Evolutionary conservation across 2,888 invertebrate species (phyloP).

Genomic region (Leptinotarsa rubiginosa): DNA sequence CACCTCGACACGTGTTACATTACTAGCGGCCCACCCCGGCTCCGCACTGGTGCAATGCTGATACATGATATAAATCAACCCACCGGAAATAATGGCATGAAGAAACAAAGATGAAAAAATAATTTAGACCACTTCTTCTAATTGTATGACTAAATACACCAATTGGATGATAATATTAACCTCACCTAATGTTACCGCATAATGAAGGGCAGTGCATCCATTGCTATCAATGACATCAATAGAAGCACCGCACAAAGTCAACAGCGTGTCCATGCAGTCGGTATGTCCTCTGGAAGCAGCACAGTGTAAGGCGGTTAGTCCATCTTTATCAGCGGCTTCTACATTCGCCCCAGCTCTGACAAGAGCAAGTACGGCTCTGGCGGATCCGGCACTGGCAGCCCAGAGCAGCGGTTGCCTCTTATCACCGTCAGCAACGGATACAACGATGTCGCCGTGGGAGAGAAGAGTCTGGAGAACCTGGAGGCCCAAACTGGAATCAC

Average conservation of each 20-base stretch:
- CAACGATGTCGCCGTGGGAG: constrained; percentile 80
- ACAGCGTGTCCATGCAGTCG: constrained; percentile 88
- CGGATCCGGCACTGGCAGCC: constrained; percentile 97
- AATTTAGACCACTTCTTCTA: too few relatives aligned
- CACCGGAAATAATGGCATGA: too few relatives aligned
- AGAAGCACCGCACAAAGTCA: constrained; percentile 88
- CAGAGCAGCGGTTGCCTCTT: constrained; percentile 94
- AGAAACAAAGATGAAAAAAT: too few relatives aligned
- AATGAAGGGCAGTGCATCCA: constrained; percentile 96
- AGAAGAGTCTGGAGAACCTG: constrained; percentile 85
- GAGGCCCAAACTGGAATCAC: constrained; percentile 74
- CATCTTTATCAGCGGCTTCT: constrained; percentile 73
- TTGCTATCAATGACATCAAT: constrained; percentile 92
- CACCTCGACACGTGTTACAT: too few relatives aligned
- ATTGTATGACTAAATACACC: too few relatives aligned
- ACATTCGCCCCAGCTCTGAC: constrained; percentile 65
- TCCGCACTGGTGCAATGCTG: too few relatives aligned
- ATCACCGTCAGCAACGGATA: constrained; percentile 91
- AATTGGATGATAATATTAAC: too few relatives aligned
- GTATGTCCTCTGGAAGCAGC: constrained; percentile 96
- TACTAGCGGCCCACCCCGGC: too few relatives aligned
- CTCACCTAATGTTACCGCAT: constrained; percentile 85
- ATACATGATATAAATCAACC: too few relatives aligned
- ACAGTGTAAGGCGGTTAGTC: constrained; percentile 95
- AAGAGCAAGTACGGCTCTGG: constrained; percentile 89